A percentile compares a stretch with the other conserved stretches of the same genome.
Evolutionary conservation across 2,888 invertebrate species (phyloP).

Genomic region (Julus scanicus): DNA sequence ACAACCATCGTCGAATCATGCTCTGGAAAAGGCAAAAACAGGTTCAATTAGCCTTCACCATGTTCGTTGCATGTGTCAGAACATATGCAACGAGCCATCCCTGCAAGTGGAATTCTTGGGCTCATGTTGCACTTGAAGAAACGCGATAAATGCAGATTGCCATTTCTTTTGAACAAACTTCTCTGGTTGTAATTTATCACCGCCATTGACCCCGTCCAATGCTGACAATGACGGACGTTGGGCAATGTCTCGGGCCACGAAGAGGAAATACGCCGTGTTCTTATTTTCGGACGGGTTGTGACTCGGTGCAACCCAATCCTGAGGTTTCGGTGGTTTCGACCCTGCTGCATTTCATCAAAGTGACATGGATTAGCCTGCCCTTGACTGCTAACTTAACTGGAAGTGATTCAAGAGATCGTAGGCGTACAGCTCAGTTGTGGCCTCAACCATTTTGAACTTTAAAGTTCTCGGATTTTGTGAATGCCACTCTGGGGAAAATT

Average conservation of each 20-base stretch:
- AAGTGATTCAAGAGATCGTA: constrained; percentile 30
- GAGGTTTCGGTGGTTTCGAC: neutral
- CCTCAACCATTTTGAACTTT: neutral
- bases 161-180: neutral
- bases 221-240: neutral
- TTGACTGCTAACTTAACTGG: constrained; percentile 1
- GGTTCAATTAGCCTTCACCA: neutral
- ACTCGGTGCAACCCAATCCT: neutral
- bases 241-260: neutral
- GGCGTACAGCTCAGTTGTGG: neutral
- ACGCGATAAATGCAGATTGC: neutral
- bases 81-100: neutral
- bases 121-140: too few species aligned
- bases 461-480: neutral
- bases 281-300: neutral
- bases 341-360: constrained; percentile 13
- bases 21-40: neutral
- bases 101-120: neutral
- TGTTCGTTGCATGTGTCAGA: neutral
- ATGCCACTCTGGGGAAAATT: neutral
- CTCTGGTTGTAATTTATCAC: neutral
- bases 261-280: neutral
- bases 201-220: neutral
- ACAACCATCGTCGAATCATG: neutral
- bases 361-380: neutral